Evolutionary conservation across 1,140 invertebrate genomes (phyloP), one percentile per base, ranked within the genome.

Genomic region (Zelostemma sp.): DNA sequence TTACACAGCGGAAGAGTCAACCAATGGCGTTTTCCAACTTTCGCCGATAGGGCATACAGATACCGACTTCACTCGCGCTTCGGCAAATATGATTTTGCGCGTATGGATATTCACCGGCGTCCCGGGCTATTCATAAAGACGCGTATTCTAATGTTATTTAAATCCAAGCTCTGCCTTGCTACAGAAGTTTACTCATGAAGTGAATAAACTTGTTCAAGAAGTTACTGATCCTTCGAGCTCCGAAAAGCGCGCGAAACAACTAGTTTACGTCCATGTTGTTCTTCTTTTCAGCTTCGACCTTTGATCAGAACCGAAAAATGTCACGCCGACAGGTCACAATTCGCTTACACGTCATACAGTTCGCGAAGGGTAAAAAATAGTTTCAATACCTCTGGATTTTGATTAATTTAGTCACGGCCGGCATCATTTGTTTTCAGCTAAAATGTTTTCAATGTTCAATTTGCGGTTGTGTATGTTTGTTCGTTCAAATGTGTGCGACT

Each of bases 1-100:
- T 67, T 33, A 60, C 63, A 55, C 55, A 50, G 21, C 59, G 66
- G 78, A 77, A 78, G 65, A 79, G 74, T 76, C 67, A 49, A 57
- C 55, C 50, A 41, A 53, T 51, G 47, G 58, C 48, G 54, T 65
- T 72, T 74, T 71, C 25, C 58, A 61, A 47, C 63, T 68, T 64
- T 15, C 35, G 48, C 41, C 60, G 48, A 71, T 67, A 56, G 43
- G 8, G 58, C 51, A 47, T 51, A 28, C 54, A 53, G 65, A 68
- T 62, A 58, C 46, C 48, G 50, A 60, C 59, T 65, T 56, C 45
- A 47, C 43, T 62, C 62, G 46, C 41, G 54, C 49, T 49, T 66
- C 54, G 41, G 58, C 40, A 67, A 68, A 68, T 64, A 48, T 46
- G 48, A 71, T 55, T 47, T 65, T 55, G 16, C 38, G 14, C 18